Evolutionary conservation across 1,140 invertebrate species (phyloP).

Genomic region (Drosophila murphyi): DNA sequence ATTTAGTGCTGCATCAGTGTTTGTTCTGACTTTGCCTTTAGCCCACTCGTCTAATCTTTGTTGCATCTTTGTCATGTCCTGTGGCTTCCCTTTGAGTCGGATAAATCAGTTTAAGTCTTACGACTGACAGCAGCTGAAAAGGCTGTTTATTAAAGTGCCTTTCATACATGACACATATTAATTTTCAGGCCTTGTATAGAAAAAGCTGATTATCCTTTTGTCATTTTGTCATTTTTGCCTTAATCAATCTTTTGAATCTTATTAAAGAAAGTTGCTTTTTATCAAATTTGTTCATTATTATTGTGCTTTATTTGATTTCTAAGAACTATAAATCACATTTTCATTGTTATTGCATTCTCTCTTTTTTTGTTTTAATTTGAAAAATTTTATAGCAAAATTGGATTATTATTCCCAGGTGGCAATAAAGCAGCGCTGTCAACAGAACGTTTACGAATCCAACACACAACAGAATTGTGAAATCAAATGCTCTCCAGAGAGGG

Average conservation of each 20-base stretch:
- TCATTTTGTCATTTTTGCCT: too few relatives aligned
- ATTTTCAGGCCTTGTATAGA: not conserved
- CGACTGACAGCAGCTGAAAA: slow-evolving; percentile 33
- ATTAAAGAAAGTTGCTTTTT: not conserved
- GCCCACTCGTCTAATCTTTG: slow-evolving; percentile 22
- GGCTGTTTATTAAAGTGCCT: slow-evolving; percentile 29
- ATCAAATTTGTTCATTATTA: too few relatives aligned
- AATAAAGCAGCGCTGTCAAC: not conserved
- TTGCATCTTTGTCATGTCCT: slow-evolving; percentile 36
- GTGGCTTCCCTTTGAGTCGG: slow-evolving; percentile 20
- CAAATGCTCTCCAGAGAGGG: slow-evolving; percentile 13
- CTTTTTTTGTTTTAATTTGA: too few relatives aligned
- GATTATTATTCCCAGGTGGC: not conserved
- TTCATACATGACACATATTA: not conserved
- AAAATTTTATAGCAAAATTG: not conserved
- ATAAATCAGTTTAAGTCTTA: slow-evolving; percentile 39
- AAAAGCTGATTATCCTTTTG: slow-evolving; percentile 1
- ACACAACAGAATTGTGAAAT: slow-evolving; percentile 7
- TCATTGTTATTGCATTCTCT: not conserved
- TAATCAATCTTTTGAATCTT: slow-evolving; percentile 7
- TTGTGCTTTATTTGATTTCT: too few relatives aligned
- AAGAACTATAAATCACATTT: not conserved
- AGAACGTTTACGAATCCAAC: slow-evolving; percentile 17
- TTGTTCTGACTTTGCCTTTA: slow-evolving; percentile 24
- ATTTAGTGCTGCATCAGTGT: slow-evolving; percentile 20